These are phyloP conservation scores for Antechinus flavipes DNA, from an alignment of 2,113 vertebrate genomes.

Conservation along the genomic window DNA sequence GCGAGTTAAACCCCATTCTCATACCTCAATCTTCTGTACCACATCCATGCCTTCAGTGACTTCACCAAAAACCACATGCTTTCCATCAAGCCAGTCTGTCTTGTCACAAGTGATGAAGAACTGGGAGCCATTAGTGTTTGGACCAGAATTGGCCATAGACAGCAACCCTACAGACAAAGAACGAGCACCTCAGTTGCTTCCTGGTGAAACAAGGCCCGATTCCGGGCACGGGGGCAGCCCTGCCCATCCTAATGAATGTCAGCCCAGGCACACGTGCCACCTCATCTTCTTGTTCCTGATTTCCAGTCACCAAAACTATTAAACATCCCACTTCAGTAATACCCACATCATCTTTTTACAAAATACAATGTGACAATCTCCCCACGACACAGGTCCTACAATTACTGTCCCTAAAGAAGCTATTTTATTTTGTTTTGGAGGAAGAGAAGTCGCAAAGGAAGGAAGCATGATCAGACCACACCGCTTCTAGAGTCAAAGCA, in stretches of 20 bases:
- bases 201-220: neutral
- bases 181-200: rapidly evolving
- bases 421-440: neutral
- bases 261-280: neutral
- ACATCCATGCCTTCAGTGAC: conserved; percentile 96
- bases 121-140: conserved; percentile 94
- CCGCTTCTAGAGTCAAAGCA: neutral
- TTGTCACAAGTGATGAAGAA: conserved; percentile 97
- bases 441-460: neutral
- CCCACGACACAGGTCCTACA: neutral
- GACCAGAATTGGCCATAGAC: conserved; percentile 95
- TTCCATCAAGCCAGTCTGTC: conserved; percentile 95
- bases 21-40: conserved; percentile 91
- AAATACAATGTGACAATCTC: neutral
- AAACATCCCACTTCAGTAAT: neutral
- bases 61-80: conserved; percentile 97
- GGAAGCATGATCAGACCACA: neutral
- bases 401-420: neutral
- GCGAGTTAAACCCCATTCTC: neutral
- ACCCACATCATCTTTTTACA: neutral
- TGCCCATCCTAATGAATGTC: neutral
- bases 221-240: too few relatives aligned
- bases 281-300: neutral
- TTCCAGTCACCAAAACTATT: neutral
- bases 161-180: conserved; percentile 85